Base-by-base conservation (phyloP, 2,888 invertebrate species). In the Ophion ventricosus region DNA sequence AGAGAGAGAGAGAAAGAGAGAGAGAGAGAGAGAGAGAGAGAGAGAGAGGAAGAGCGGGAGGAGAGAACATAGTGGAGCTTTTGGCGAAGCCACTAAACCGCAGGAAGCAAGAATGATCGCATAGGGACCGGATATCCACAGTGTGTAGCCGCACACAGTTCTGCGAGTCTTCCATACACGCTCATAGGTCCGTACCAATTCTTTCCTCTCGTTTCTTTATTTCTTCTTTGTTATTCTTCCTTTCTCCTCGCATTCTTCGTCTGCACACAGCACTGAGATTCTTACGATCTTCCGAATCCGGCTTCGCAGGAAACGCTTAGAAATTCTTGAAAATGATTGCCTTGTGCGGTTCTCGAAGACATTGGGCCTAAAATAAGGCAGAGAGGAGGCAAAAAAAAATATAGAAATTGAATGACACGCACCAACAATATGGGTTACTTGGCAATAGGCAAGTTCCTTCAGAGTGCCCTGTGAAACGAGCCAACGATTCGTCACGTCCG, bases 61-160 rank as follows among this genome's bases (percentile, higher is more conserved):
- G 69, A 64, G 67, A 73, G 56, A 63, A 25, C n/a, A 49, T 20
- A n/a, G 26, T 49, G 11, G 40, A 64, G 74, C 64, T 64, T 59
- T 81, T 57, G 88, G 84, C 87, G 89, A 88, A 89, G 90, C 88
- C 88, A 86, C 87, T 88, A 88, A 88, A 90, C 90, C 91, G 87
- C 90, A 90, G 88, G 86, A 89, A 88, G 40, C 77, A 80, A 86
- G 83, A 89, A 87, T 85, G 87, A 84, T 83, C 85, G 76, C 63
- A 85, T 63, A 61, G 66, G 25, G 80, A 84, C 85, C 88, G 90
- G 87, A 88, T 89, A 88, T 90, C 89, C 88, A 76, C 76, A 64
- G 73, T 43, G 49, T 17, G 81, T 77, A 61, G 84, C 80, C 84
- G 73, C 83, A 84, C 84, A 78, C 75, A 76, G 64, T 35, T 67